phyloP scores from a whole-genome alignment of 2,797 vertebrate species.

The Octomys mimax region DNA sequence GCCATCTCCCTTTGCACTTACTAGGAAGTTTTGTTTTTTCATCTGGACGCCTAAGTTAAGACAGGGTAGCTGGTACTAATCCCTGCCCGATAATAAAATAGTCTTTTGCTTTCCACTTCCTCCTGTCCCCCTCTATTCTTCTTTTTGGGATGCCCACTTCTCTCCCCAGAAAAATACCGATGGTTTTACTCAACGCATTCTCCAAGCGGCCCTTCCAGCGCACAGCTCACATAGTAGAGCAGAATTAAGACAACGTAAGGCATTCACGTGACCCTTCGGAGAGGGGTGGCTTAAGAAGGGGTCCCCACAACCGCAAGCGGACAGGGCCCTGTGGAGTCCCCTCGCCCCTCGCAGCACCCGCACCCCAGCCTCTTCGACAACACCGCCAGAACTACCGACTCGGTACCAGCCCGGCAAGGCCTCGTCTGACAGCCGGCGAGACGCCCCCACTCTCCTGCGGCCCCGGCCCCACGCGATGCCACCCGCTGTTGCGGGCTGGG shows the following conservation, averaged over 20 bases:
- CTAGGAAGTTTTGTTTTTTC: not conserved
- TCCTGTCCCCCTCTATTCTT: not conserved
- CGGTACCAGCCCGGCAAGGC: slow-evolving; percentile 49
- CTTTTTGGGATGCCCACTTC: not conserved
- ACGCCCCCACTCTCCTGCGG: not conserved
- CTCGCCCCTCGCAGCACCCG: not conserved
- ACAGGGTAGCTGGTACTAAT: not conserved
- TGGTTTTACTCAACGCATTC: not conserved
- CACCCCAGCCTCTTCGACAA: not conserved
- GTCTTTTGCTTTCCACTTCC: not conserved
- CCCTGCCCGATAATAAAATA: slow-evolving; percentile 18
- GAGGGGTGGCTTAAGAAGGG: not conserved
- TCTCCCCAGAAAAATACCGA: not conserved
- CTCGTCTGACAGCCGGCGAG: not conserved
- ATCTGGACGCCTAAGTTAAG: slow-evolving; percentile 3
- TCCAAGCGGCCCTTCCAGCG: slow-evolving; percentile 6
- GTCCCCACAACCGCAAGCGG: slow-evolving; percentile 12
- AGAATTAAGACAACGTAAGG: not conserved
- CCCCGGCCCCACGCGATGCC: not conserved
- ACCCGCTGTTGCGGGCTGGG: not conserved
- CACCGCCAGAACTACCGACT: slow-evolving; percentile 75
- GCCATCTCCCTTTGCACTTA: not conserved
- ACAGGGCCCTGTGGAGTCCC: not conserved
- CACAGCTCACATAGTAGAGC: not conserved
- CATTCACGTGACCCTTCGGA: not conserved